Evolutionary conservation across 2,113 vertebrate genomes (phyloP), one percentile per base, ranked within the genome.

Genomic region (Rhea americana): DNA sequence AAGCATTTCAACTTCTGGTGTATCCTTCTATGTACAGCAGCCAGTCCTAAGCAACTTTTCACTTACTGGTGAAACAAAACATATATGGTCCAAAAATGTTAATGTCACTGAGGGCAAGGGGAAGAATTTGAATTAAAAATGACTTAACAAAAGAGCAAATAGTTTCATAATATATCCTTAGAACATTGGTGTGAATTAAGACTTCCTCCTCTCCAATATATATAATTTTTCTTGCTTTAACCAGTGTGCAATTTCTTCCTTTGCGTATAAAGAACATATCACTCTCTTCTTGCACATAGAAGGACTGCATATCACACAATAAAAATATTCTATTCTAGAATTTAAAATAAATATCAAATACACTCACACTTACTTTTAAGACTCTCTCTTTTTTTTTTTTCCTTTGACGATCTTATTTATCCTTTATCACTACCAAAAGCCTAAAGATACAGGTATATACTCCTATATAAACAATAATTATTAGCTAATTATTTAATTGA

Each of bases 181-280:
- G 21, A 79, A 56, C 4, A 61, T 30, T 28, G 51, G 24, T 9
- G 59, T 21, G 7, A 55, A 16, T 80, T 85, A 53, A 87, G 32
- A 0, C 0, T 6, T 67, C 82, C 86, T 79, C 11, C 6, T 62
- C 14, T 13, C 11, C 6, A 75, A 7, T 1, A 25, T 28, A 62
- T 65, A 14, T 35, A 28, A 14, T 17, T 80, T 71, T 86, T 47
- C 10, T 51, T 73, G 11, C 24, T 90, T 68, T 73, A 73, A 8
- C 6, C 22, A 56, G 15, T 25, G 11, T 20, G 3, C 2, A 1
- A 18, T 63, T 90, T 15, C 2, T 58, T 82, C 70, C 11, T 77
- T 71, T 11, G 0, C 19, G 18, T 48, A 66, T 18, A 48, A 85
- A 78, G 4, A 45, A 20, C 21, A 51, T 25, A 6, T 59, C 32